A percentile compares a stretch with the other conserved stretches of the same genome.
phyloP scores from a whole-genome alignment of 2,113 vertebrate genomes.

The Gobio gobio region DNA sequence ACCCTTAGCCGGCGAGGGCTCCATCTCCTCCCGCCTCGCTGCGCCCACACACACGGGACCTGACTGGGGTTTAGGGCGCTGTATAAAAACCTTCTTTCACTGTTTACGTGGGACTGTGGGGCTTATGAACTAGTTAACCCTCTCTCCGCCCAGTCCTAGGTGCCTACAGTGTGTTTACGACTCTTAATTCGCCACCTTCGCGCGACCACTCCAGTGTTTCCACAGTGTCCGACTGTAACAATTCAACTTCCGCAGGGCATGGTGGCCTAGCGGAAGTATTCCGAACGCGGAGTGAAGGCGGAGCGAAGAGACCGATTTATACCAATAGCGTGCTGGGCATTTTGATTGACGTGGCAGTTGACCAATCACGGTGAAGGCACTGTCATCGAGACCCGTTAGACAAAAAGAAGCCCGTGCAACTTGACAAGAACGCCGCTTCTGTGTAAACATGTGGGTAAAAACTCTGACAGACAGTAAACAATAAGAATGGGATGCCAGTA shows the following conservation, averaged over 20 bases:
- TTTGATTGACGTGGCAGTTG: conserved; percentile 53
- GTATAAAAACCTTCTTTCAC: conserved; percentile 42
- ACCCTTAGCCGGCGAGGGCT: conserved; percentile 81
- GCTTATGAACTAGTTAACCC: conserved; percentile 38
- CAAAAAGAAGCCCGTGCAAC: conserved; percentile 29
- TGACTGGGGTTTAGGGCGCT: conserved; percentile 48
- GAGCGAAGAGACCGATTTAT: background rate
- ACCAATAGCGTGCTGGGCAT: conserved; percentile 56
- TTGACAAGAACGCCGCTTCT: conserved; percentile 6
- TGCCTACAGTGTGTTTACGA: conserved; percentile 61
- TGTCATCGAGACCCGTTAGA: background rate
- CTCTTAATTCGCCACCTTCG: conserved; percentile 53
- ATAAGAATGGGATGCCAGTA: background rate
- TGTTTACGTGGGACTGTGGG: conserved; percentile 22
- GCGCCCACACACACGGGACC: conserved; percentile 68
- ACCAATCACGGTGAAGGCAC: conserved; percentile 24
- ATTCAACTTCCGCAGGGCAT: conserved; percentile 71
- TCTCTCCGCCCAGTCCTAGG: conserved; percentile 44
- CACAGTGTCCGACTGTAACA: conserved; percentile 60
- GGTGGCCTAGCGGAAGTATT: conserved; percentile 62
- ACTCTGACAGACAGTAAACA: background rate
- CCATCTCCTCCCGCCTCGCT: conserved; percentile 83
- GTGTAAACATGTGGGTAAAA: conserved; percentile 1
- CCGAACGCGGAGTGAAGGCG: conserved; percentile 43
- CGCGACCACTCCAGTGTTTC: conserved; percentile 59